Evolutionary conservation across 2,113 vertebrate genomes (phyloP), one percentile per base, ranked within the genome.

Genomic region (Phodopus roborovskii): DNA sequence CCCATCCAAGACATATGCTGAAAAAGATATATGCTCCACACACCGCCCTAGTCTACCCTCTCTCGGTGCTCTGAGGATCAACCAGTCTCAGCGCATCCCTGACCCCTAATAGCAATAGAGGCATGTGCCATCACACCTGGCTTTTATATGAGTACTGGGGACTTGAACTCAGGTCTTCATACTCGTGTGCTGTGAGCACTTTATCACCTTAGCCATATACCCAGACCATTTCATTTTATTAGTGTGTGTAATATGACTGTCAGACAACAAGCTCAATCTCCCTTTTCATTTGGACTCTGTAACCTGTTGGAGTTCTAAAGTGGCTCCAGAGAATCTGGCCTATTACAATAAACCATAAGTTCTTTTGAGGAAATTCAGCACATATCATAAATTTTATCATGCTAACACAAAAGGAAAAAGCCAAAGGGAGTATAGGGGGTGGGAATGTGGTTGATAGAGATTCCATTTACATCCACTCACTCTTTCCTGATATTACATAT

Each of bases 341-440:
- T 81, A 50, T n/a, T 82, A n/a, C 24, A 91, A 42, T 58, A 68
- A 62, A 36, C 68, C 33, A 16, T 45, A 74, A 77, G 22, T 91
- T 92, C 73, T 95, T 92, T 62, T 79, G 68, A 79, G 56, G 82
- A 83, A 89, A 89, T n/a, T 56, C 42, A 88, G 64, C 10, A 66
- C 19, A 64, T 62, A 39, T 15, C 28, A 70, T 82, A 87, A 94
- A 94, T 42, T 30, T 79, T 90, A 75, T 36, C 50, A 20, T 42
- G 48, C 60, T 86, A 94, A 58, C 22, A 58, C 22, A 83, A 86
- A 94, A 93, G 78, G 39, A 3, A 45, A 83, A 75, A 6, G 60
- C 20, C n/a, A 68, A 71, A 71, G 33, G 81, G 79, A 74, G 33
- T 39, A 53, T 12, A 48, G 94, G 91, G 17, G 11, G 53, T 36